Evolutionary conservation across 2,113 vertebrate genomes (phyloP).

Genomic region (Lepus europaeus): DNA sequence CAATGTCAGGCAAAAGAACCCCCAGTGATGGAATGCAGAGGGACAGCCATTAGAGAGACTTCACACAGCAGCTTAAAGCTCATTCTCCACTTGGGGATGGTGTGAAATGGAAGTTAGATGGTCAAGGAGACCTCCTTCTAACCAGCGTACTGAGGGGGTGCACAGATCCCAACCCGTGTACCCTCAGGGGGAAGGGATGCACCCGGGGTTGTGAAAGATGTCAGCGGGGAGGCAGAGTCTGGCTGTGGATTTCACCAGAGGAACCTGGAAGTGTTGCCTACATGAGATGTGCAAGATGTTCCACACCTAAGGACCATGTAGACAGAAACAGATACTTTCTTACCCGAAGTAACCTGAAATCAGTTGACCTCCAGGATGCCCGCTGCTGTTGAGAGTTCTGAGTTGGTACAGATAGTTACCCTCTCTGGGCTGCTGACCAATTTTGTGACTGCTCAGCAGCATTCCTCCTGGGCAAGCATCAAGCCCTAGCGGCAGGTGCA

Average conservation of each 20-base stretch:
- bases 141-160: background rate
- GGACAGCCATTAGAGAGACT: constrained; percentile 87
- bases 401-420: background rate
- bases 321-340: background rate
- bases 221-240: background rate
- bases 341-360: background rate
- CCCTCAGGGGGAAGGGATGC: background rate
- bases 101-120: constrained; percentile 49
- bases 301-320: background rate
- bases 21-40: constrained; percentile 85
- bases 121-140: background rate
- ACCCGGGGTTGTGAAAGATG: too few relatives aligned
- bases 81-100: constrained; percentile 67
- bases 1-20: constrained; percentile 87
- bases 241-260: background rate
- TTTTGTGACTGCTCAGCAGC: background rate
- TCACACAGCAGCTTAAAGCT: constrained; percentile 84
- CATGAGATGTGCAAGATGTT: too few relatives aligned
- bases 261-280: background rate
- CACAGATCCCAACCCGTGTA: background rate
- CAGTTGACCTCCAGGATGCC: background rate
- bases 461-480: background rate
- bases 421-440: background rate
- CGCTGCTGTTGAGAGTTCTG: background rate
- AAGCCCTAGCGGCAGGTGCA: rapidly evolving